Conservation (phyloP, 2,888 invertebrate genomes). For the Calameuta idolon region DNA sequence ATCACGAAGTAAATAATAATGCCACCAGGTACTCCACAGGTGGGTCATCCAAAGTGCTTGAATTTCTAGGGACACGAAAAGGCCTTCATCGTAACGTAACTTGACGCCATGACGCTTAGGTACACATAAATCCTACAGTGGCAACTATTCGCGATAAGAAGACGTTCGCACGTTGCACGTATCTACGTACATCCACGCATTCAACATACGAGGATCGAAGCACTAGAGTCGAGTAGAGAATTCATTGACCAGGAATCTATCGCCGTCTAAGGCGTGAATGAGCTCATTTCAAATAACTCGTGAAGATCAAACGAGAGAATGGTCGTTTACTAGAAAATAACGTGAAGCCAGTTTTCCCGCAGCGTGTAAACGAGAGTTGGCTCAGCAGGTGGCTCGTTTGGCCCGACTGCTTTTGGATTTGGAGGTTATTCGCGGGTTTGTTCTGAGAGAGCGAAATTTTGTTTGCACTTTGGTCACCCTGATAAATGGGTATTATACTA, state of each 20-base stretch:
- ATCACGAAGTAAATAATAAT: not conserved
- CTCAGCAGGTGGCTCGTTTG: slow-evolving; percentile 58
- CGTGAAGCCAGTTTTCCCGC: not conserved
- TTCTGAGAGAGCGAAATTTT: not conserved
- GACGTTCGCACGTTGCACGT: not conserved
- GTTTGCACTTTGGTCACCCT: not conserved
- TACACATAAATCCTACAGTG: not conserved
- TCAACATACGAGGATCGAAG: not conserved
- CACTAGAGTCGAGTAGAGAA: not conserved
- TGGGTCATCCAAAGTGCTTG: not conserved
- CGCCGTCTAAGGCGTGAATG: not conserved
- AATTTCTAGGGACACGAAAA: not conserved
- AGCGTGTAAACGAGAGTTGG: slow-evolving; percentile 2
- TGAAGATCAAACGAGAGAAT: not conserved
- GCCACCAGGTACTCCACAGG: not conserved
- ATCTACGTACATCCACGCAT: too few species aligned
- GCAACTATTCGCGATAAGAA: not conserved
- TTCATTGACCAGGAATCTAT: not conserved
- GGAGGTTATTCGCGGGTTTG: slow-evolving; percentile 5
- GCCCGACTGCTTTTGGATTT: slow-evolving; percentile 45
- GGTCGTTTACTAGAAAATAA: not conserved
- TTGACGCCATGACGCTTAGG: not conserved
- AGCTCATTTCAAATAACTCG: not conserved
- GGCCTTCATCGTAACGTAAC: not conserved
- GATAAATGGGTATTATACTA: not conserved